Evolutionary conservation across 2,888 invertebrate species (phyloP).

Genomic region (Timema cristinae): DNA sequence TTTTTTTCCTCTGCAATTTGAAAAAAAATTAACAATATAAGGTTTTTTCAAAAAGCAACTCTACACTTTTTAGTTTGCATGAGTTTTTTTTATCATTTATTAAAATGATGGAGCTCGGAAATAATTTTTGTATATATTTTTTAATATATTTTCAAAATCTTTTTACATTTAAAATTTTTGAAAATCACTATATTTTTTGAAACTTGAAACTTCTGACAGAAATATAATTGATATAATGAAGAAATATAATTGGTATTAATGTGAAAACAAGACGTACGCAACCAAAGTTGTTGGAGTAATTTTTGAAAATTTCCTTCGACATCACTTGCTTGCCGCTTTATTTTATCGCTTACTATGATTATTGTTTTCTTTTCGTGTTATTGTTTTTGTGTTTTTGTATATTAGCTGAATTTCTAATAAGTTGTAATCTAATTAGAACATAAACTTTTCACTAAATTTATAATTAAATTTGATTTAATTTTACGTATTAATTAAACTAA

Average conservation of each 20-base stretch:
- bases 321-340: slow-evolving; percentile 13
- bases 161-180: background rate
- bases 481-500: no score
- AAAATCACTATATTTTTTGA: background rate
- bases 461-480: no score
- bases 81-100: slow-evolving; percentile 3
- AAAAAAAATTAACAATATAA: slow-evolving; percentile 1
- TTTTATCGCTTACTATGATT: no score
- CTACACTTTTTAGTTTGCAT: slow-evolving; percentile 10
- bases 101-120: background rate
- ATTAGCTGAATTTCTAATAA: no score
- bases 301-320: slow-evolving; percentile 12
- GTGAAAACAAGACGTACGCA: background rate
- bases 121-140: background rate
- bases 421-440: no score
- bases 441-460: no score
- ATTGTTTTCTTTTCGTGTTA: no score
- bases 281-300: slow-evolving; percentile 8
- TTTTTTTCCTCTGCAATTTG: slow-evolving; percentile 24
- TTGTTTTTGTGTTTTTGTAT: no score
- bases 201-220: no score
- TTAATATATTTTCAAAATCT: background rate
- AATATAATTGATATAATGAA: slow-evolving; percentile 1
- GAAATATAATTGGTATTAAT: background rate
- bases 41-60: slow-evolving; percentile 10